Evolutionary conservation across 2,888 invertebrate species (phyloP).

Genomic region (Athalia cordata): DNA sequence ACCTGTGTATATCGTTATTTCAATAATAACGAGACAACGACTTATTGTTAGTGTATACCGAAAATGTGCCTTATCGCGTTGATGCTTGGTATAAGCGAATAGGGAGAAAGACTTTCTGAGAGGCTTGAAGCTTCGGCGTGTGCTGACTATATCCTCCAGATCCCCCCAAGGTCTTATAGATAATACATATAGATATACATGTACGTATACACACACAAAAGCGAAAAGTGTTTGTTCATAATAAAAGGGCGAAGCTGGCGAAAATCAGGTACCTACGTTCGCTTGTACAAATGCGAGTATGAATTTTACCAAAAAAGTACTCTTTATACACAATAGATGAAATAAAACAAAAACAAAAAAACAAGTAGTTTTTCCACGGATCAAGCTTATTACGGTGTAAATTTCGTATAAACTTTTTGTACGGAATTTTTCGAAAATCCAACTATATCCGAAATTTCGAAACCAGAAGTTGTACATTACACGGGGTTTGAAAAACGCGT

Average conservation of each 20-base stretch:
- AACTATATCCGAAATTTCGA: too few relatives aligned
- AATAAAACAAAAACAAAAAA: background rate
- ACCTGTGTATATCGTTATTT: constrained; percentile 28
- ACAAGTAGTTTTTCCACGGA: background rate
- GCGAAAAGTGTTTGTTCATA: constrained; percentile 5
- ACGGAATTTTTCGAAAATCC: too few relatives aligned
- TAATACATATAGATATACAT: too few relatives aligned
- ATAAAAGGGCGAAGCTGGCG: constrained; percentile 15
- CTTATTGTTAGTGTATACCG: constrained; percentile 14
- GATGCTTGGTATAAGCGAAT: background rate
- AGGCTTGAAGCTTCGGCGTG: background rate
- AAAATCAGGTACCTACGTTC: too few relatives aligned
- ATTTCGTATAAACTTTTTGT: too few relatives aligned
- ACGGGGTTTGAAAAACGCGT: too few relatives aligned
- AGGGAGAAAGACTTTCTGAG: background rate
- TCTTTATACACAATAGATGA: background rate
- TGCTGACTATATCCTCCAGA: too few relatives aligned
- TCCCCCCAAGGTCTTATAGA: too few relatives aligned
- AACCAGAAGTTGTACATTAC: too few relatives aligned
- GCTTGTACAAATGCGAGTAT: background rate
- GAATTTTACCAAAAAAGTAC: background rate
- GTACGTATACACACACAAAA: too few relatives aligned
- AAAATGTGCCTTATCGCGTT: constrained; percentile 40
- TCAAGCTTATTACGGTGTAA: background rate
- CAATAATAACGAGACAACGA: constrained; percentile 38